Percentiles rank a stretch among this genome's conserved stretches.
These are phyloP conservation scores for Phaetusa simplex DNA, from an alignment of 2,113 vertebrate genomes.

Conservation along the genomic window DNA sequence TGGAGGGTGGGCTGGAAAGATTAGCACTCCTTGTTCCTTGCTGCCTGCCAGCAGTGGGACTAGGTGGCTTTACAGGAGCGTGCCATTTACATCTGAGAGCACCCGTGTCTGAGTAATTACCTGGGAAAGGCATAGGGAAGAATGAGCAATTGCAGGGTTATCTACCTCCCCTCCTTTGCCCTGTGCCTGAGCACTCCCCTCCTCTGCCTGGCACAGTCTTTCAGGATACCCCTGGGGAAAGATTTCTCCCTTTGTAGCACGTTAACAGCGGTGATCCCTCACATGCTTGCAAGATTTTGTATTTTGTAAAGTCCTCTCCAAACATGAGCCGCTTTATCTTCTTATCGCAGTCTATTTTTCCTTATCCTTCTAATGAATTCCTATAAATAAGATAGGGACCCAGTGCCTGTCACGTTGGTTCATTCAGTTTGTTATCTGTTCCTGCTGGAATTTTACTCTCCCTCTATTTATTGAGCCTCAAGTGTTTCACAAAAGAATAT, in stretches of 20 bases:
- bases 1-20: neutral
- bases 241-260: neutral
- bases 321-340: neutral
- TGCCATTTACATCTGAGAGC: neutral
- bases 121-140: neutral
- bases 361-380: slow-evolving; percentile 56
- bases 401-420: slow-evolving; percentile 11
- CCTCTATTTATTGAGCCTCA: neutral
- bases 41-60: neutral
- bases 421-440: slow-evolving; percentile 37
- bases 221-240: neutral
- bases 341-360: neutral
- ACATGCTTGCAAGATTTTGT: neutral
- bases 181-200: neutral
- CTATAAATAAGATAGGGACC: slow-evolving; percentile 55
- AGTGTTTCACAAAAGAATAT: slow-evolving; percentile 50
- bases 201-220: neutral
- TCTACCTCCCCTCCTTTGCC: neutral
- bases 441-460: slow-evolving; percentile 47
- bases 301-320: neutral
- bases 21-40: neutral
- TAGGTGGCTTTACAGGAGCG: accelerated
- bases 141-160: neutral
- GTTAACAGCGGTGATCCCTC: neutral
- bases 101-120: neutral